phyloP scores from a whole-genome alignment of 2,888 invertebrate genomes.

The Plagodis pulveraria region DNA sequence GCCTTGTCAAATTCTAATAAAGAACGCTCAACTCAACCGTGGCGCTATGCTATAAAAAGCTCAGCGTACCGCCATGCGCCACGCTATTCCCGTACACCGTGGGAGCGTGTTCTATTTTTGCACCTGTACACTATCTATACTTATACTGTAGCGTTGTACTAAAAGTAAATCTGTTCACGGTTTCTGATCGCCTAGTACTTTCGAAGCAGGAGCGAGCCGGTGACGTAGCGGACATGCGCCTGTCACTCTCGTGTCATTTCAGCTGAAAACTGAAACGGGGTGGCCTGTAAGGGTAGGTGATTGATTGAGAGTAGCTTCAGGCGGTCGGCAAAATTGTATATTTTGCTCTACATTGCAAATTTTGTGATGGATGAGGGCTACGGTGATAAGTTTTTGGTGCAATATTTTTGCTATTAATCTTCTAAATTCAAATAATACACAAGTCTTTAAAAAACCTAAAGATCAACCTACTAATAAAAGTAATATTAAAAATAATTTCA shows the following conservation, averaged over 20 bases:
- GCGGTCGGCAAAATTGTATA: not conserved
- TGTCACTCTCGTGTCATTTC: conserved; percentile 65
- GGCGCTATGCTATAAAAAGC: conserved; percentile 51
- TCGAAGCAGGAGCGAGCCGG: conserved; percentile 69
- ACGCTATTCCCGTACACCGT: conserved; percentile 65
- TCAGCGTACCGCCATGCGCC: conserved; percentile 39
- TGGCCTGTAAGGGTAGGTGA: conserved; percentile 25
- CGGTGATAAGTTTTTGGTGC: no score
- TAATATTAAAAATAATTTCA: no score
- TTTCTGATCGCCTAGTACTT: conserved; percentile 73
- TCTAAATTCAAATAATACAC: no score
- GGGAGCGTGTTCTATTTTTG: conserved; percentile 75
- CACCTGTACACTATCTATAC: conserved; percentile 48
- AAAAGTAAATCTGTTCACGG: conserved; percentile 44
- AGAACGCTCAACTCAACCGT: conserved; percentile 28
- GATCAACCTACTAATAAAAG: no score
- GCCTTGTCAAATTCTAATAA: conserved; percentile 24
- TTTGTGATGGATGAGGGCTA: not conserved
- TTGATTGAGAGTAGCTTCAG: conserved; percentile 1
- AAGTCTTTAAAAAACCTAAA: no score
- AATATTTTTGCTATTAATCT: no score
- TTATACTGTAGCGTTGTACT: conserved; percentile 5
- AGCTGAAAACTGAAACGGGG: conserved; percentile 41
- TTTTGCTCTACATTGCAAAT: conserved; percentile 1
- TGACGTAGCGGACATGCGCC: conserved; percentile 79